Conservation (phyloP, 2,113 vertebrate genomes). For the Nesospiza acunhae region DNA sequence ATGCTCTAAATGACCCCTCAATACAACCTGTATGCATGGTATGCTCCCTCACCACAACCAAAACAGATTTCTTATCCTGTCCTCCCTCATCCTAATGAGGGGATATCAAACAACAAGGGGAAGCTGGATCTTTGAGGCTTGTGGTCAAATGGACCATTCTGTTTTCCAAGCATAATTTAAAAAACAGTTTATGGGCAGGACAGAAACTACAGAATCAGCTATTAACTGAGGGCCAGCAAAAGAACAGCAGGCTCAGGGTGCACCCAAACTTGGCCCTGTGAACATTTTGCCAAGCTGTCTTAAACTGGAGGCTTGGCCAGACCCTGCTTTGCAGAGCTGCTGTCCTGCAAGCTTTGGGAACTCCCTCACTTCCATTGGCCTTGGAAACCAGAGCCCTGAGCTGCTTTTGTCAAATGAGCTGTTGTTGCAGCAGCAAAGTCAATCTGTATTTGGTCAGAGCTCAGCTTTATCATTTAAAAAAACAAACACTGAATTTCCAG, state of each 20-base stretch:
- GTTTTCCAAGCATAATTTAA: neutral
- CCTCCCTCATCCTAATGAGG: neutral
- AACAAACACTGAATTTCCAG: constrained; percentile 45
- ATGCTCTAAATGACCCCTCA: neutral
- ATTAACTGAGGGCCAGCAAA: neutral
- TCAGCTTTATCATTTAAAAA: constrained; percentile 33
- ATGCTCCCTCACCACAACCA: neutral
- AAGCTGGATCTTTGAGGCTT: neutral
- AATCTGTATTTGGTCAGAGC: constrained; percentile 52
- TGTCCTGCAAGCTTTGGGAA: neutral
- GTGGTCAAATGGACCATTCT: neutral
- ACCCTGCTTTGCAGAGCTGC: neutral
- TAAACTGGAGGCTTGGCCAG: neutral
- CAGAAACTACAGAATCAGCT: neutral
- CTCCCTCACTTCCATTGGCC: neutral
- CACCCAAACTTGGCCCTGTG: neutral
- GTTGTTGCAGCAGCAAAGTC: neutral
- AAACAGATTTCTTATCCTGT: neutral
- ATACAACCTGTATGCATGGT: neutral
- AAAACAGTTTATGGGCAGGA: neutral
- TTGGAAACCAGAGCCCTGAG: neutral
- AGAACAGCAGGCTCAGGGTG: neutral
- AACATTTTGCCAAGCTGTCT: neutral
- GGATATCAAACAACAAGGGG: neutral
- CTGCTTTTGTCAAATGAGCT: neutral